Evolutionary conservation across 2,888 invertebrate genomes (phyloP), one percentile per base, ranked within the genome.

Genomic region (Lapara coniferarum): DNA sequence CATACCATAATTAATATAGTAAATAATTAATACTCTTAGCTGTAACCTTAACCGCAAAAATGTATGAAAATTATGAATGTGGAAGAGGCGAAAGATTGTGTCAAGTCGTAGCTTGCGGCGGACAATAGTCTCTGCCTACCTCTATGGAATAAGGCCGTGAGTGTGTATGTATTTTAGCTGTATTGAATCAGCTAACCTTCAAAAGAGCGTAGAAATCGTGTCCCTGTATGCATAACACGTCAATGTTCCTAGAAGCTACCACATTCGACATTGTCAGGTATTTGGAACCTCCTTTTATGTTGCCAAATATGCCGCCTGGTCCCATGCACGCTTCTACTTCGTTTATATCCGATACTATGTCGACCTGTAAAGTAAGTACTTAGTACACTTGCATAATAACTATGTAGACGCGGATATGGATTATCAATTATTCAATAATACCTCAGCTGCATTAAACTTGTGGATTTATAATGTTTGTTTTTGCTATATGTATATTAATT

Each of bases 251-350:
- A 2, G 92, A 88, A 10, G 94, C 94, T 0, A 89, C 78, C 1
- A 94, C 86, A 69, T 91, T 94, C 3, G 94, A 93, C 78, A 88
- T 85, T 0, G 91, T 90, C 66, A 90, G 78, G 74, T 90, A 91
- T 77, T 85, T 90, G 1, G 80, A 75, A 4, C 88, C 87, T 7
- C 92, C 91, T 74, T 88, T 86, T 73, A 94, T 93, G 71, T 94
- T 94, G 0, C 93, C 93, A 67, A 94, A 94, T 79, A 94, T 93
- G 10, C 93, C 93, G 12, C 93, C 93, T 7, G 93, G 91, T 0
- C 93, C 93, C 93, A 94, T 94, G 72, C 92, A 93, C 0, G 91
- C 88, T 76, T 93, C 92, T 1, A 92, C 89, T 84, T 93, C 93
- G 72, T 93, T 92, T 51, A 80, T 80, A 56, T 87, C 90, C 10